Percentiles rank a stretch among this genome's conserved stretches.
These are phyloP conservation scores for Coptotermes formosanus DNA, from an alignment of 1,140 invertebrate species.

Conservation along the genomic window DNA sequence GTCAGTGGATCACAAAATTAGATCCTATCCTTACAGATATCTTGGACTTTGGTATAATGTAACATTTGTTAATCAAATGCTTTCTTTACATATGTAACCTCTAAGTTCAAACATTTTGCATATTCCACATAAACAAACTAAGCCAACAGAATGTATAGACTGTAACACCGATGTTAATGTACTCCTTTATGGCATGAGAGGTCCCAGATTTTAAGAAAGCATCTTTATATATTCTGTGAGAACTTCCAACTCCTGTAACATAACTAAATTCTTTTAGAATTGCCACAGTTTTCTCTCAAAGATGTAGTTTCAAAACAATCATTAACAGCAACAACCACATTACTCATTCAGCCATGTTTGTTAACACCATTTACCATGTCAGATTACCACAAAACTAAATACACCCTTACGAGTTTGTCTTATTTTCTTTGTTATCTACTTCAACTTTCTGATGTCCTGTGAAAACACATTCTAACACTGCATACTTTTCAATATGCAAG, in stretches of 20 bases:
- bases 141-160: not conserved
- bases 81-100: not conserved
- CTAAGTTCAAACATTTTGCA: not conserved
- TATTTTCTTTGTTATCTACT: not conserved
- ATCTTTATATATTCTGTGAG: not conserved
- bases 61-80: not conserved
- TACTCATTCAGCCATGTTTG: not conserved
- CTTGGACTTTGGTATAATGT: not conserved
- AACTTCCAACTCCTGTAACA: not conserved
- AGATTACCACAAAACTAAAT: no score
- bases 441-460: conserved; percentile 7
- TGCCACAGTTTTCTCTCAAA: not conserved
- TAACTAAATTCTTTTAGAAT: not conserved
- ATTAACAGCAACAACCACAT: not conserved
- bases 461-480: conserved; percentile 16
- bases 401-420: not conserved
- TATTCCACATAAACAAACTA: not conserved
- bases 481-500: conserved; percentile 23
- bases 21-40: not conserved
- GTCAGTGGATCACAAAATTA: not conserved
- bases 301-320: not conserved
- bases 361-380: not conserved
- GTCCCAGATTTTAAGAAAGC: not conserved
- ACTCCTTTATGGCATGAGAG: not conserved
- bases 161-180: not conserved